phyloP scores from a whole-genome alignment of 2,888 invertebrate species.

The Spialia ferax region DNA sequence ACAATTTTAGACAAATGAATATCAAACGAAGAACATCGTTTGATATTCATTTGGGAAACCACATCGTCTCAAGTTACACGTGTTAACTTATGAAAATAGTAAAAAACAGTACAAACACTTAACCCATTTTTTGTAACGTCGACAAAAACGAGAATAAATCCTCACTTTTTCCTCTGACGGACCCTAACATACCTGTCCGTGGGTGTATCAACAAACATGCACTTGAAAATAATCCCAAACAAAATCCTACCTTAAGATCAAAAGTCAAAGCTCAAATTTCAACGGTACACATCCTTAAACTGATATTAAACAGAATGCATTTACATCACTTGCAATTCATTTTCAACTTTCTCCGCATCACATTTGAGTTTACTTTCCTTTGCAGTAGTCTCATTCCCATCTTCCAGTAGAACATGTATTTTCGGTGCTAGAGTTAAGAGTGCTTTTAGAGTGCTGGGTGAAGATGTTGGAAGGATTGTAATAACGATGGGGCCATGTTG shows the following conservation, averaged over 20 bases:
- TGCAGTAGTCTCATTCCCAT: not conserved
- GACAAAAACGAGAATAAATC: constrained; percentile 72
- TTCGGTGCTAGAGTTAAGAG: constrained; percentile 20
- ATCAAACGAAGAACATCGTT: constrained; percentile 8
- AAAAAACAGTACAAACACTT: constrained; percentile 66
- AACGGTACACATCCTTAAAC: constrained; percentile 25
- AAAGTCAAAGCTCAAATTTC: constrained; percentile 35
- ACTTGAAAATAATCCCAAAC: constrained; percentile 46
- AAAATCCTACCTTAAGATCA: constrained; percentile 36
- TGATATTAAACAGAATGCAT: constrained; percentile 48
- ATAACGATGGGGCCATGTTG: constrained; percentile 50
- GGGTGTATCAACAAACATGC: constrained; percentile 54
- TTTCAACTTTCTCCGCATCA: constrained; percentile 39
- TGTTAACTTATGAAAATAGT: constrained; percentile 62
- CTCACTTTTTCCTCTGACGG: constrained; percentile 58
- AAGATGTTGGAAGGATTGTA: constrained; percentile 49
- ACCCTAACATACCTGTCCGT: constrained; percentile 59
- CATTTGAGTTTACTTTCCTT: constrained; percentile 18
- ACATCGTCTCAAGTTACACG: constrained; percentile 61
- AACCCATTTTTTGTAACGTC: constrained; percentile 70
- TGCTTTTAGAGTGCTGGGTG: constrained; percentile 39
- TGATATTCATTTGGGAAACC: constrained; percentile 19
- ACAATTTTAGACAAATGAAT: not conserved
- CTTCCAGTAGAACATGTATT: constrained; percentile 34
- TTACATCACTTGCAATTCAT: constrained; percentile 43